phyloP scores from a whole-genome alignment of 2,113 vertebrate genomes.

The Melanerpes aurifrons region DNA sequence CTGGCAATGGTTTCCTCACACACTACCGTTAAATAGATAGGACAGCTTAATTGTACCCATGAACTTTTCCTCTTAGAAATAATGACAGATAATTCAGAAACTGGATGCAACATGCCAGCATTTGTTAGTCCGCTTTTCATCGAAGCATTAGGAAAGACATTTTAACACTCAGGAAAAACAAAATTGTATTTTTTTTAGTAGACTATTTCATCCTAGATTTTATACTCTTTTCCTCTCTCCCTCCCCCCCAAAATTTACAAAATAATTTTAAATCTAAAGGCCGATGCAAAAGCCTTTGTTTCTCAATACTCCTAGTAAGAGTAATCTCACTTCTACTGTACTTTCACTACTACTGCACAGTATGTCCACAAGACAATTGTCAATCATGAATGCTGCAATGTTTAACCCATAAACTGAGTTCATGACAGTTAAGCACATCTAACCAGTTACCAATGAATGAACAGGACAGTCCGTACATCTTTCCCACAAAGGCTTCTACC shows the following conservation, averaged over 20 bases:
- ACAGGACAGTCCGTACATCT: background rate
- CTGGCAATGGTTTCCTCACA: background rate
- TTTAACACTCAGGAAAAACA: background rate
- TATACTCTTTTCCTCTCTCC: background rate
- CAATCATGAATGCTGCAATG: background rate
- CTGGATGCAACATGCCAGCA: background rate
- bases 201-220: background rate
- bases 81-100: background rate
- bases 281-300: fast-evolving
- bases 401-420: background rate
- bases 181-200: background rate
- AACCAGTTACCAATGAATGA: fast-evolving
- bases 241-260: background rate
- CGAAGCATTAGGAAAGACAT: background rate
- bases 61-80: background rate
- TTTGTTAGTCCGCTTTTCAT: background rate
- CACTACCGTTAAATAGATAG: background rate
- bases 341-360: background rate
- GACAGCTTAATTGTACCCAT: background rate
- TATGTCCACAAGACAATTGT: background rate
- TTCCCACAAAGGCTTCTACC: background rate
- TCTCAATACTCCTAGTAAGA: background rate
- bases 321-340: background rate
- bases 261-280: background rate
- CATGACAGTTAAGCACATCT: background rate